Evolutionary conservation across 2,113 vertebrate genomes (phyloP).

Genomic region (Ophthalmolycus amberensis): DNA sequence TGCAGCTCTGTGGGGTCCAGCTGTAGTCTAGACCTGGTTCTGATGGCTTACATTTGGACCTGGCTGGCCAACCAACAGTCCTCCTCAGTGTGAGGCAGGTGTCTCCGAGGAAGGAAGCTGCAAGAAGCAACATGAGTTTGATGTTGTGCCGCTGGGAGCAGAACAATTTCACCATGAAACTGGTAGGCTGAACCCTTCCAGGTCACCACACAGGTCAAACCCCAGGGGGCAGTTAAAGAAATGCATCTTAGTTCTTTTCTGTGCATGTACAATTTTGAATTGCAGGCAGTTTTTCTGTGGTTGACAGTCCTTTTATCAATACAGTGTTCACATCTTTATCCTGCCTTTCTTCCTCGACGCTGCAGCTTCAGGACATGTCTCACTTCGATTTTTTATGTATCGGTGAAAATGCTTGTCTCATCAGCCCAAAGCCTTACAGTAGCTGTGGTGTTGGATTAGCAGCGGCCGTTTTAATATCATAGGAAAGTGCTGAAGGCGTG

Average conservation of each 20-base stretch:
- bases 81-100: constrained; percentile 77
- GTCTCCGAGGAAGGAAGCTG: constrained; percentile 56
- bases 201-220: constrained; percentile 36
- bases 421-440: constrained; percentile 25
- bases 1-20: constrained; percentile 10
- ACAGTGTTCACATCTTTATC: not conserved
- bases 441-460: constrained; percentile 36
- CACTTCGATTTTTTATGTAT: not conserved
- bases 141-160: constrained; percentile 94
- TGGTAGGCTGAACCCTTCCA: constrained; percentile 85
- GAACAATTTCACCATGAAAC: constrained; percentile 92
- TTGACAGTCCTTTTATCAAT: not conserved
- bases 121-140: constrained; percentile 85
- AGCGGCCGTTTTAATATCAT: constrained; percentile 18
- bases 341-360: not conserved
- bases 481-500: constrained; percentile 41
- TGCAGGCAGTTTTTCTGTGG: not conserved
- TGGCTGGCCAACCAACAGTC: constrained; percentile 1
- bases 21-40: not conserved
- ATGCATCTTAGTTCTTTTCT: not conserved
- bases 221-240: constrained; percentile 4
- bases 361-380: constrained; percentile 32
- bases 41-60: constrained; percentile 52
- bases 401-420: constrained; percentile 49
- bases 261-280: not conserved